Percentiles rank a stretch among this genome's conserved stretches.
phyloP scores from a whole-genome alignment of 1,140 invertebrate genomes.

The Epicauta chinensis region DNA sequence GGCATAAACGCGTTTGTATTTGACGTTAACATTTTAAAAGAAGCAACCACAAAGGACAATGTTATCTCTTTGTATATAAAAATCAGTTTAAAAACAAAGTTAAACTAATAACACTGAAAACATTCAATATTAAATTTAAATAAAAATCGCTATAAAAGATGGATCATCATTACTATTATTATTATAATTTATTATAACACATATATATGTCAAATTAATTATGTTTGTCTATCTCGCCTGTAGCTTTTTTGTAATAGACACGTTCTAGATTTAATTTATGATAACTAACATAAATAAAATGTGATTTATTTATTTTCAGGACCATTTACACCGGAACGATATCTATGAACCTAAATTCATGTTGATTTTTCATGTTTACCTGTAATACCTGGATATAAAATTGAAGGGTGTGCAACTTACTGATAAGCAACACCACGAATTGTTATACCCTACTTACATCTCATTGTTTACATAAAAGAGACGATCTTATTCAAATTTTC shows the following conservation, averaged over 20 bases:
- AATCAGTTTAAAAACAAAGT: too few species aligned
- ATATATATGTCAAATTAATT: too few species aligned
- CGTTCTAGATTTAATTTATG: constrained; percentile 5
- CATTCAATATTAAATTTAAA: too few species aligned
- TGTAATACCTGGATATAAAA: constrained; percentile 11
- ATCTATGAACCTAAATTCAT: constrained; percentile 13
- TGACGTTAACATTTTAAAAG: constrained; percentile 16
- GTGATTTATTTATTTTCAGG: constrained; percentile 15
- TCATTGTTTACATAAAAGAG: background rate
- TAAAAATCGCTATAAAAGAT: too few species aligned
- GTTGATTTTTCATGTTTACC: constrained; percentile 17
- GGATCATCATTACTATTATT: too few species aligned
- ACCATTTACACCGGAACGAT: constrained; percentile 4
- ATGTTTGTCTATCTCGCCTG: too few species aligned
- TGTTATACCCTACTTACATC: background rate
- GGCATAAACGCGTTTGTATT: constrained; percentile 12
- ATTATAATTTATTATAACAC: too few species aligned
- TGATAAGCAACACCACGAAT: constrained; percentile 9
- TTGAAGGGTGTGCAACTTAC: constrained; percentile 9
- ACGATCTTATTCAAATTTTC: too few species aligned
- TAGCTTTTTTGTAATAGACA: too few species aligned
- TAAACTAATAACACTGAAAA: too few species aligned
- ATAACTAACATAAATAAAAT: constrained; percentile 10
- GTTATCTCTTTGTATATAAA: constrained; percentile 10
- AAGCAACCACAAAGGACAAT: constrained; percentile 13